A percentile compares a stretch with the other conserved stretches of the same genome.
Conservation (phyloP, 2,113 vertebrate species). For the Tachysurus vachellii region DNA sequence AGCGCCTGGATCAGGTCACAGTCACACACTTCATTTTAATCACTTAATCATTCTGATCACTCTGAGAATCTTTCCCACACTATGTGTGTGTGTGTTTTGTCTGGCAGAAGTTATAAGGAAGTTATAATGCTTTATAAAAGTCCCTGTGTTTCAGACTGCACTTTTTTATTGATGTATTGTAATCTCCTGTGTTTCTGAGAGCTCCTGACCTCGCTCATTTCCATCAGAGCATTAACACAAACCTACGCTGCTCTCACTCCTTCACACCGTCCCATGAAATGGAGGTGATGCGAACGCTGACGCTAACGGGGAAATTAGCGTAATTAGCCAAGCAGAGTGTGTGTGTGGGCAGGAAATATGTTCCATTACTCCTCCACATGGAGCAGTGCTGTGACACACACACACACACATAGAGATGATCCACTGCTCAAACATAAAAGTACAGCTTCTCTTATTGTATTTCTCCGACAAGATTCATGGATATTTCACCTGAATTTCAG, state of each 20-base stretch:
- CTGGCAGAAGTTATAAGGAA: background rate
- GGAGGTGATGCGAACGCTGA: conserved; percentile 19
- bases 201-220: background rate
- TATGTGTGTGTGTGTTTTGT: conserved; percentile 11
- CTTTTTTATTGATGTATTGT: conserved; percentile 5
- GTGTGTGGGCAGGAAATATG: conserved; percentile 33
- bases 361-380: conserved; percentile 26
- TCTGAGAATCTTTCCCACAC: background rate
- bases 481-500: background rate
- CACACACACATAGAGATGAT: background rate
- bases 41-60: background rate
- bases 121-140: background rate
- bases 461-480: background rate
- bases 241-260: conserved; percentile 15
- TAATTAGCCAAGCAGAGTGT: conserved; percentile 14
- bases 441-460: background rate
- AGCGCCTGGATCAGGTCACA: background rate
- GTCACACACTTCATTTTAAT: background rate
- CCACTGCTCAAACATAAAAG: background rate
- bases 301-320: conserved; percentile 2
- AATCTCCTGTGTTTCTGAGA: background rate
- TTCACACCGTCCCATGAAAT: background rate
- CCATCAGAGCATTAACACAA: conserved; percentile 26
- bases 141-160: background rate
- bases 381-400: background rate